Evolutionary conservation across 2,888 invertebrate genomes (phyloP).

Genomic region (Oasisia sp.): DNA sequence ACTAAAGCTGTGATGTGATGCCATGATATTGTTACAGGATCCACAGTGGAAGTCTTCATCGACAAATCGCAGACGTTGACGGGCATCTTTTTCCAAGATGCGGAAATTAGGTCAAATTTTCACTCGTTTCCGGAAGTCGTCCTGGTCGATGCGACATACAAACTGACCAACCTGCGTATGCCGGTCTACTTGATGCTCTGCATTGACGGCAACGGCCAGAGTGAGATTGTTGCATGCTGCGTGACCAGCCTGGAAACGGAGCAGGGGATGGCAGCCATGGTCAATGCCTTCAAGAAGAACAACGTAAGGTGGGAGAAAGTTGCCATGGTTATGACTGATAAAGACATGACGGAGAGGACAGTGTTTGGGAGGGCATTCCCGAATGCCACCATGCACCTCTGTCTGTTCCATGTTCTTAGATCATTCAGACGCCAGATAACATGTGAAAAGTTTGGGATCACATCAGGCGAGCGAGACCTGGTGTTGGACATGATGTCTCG

Average conservation of each 20-base stretch:
- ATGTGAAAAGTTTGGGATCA: slow-evolving; percentile 24
- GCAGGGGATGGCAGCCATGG: slow-evolving; percentile 27
- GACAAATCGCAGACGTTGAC: too few relatives aligned
- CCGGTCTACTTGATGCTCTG: slow-evolving; percentile 31
- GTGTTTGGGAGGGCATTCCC: slow-evolving; percentile 32
- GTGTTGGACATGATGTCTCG: too few relatives aligned
- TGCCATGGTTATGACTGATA: slow-evolving; percentile 34
- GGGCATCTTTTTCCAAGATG: too few relatives aligned
- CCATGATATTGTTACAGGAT: too few relatives aligned
- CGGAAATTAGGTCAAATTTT: too few relatives aligned
- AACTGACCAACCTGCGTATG: slow-evolving; percentile 23
- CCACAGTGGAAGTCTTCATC: too few relatives aligned
- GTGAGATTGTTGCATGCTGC: slow-evolving; percentile 35
- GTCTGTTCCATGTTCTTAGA: slow-evolving; percentile 36
- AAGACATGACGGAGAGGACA: slow-evolving; percentile 38
- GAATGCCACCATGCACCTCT: slow-evolving; percentile 32
- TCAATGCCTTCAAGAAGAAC: slow-evolving; percentile 30
- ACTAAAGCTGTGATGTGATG: too few relatives aligned
- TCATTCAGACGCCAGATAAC: too few relatives aligned
- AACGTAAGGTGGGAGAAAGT: slow-evolving; percentile 29
- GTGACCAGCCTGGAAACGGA: slow-evolving; percentile 32
- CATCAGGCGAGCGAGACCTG: background rate
- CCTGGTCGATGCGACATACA: too few relatives aligned
- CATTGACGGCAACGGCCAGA: slow-evolving; percentile 29
- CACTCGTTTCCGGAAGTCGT: too few relatives aligned